Percentiles rank a stretch among this genome's conserved stretches.
Conservation (phyloP, 2,113 vertebrate genomes). For the Epinephelus moara region DNA sequence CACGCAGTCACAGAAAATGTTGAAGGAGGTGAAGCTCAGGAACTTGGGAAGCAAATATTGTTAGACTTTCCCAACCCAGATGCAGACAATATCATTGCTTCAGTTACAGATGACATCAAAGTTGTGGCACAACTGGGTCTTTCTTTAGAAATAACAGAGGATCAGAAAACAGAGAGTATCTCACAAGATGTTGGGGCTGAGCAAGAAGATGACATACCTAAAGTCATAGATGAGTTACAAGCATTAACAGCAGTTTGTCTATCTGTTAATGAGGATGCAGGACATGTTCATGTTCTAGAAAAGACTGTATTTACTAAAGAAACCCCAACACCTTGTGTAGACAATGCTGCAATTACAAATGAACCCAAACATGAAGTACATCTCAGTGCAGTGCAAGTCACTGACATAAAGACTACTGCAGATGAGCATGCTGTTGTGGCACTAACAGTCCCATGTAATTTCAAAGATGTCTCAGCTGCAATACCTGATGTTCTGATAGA, state of each 20-base stretch:
- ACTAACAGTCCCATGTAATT: constrained; percentile 27
- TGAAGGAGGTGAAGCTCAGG: background rate
- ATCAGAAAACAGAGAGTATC: constrained; percentile 17
- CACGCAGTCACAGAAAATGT: background rate
- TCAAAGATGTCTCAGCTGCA: constrained; percentile 29
- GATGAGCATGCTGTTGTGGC: constrained; percentile 15
- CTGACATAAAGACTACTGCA: constrained; percentile 6
- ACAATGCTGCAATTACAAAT: constrained; percentile 22
- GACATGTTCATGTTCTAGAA: constrained; percentile 35
- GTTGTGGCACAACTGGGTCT: constrained; percentile 19
- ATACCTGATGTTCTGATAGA: constrained; percentile 33
- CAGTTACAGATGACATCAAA: constrained; percentile 15
- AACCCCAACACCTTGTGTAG: constrained; percentile 10
- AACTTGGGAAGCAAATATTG: constrained; percentile 6
- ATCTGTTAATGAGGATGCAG: constrained; percentile 30
- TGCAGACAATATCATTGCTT: background rate
- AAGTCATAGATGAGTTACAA: constrained; percentile 56
- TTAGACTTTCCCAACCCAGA: constrained; percentile 17
- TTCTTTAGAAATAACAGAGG: constrained; percentile 27
- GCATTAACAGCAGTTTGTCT: constrained; percentile 42
- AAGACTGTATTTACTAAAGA: constrained; percentile 35
- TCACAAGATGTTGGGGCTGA: constrained; percentile 11
- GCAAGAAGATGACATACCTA: constrained; percentile 36
- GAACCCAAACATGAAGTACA: constrained; percentile 37
- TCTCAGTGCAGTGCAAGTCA: constrained; percentile 27